Conservation (phyloP, 2,888 invertebrate genomes). For the Rotaria socialis region DNA sequence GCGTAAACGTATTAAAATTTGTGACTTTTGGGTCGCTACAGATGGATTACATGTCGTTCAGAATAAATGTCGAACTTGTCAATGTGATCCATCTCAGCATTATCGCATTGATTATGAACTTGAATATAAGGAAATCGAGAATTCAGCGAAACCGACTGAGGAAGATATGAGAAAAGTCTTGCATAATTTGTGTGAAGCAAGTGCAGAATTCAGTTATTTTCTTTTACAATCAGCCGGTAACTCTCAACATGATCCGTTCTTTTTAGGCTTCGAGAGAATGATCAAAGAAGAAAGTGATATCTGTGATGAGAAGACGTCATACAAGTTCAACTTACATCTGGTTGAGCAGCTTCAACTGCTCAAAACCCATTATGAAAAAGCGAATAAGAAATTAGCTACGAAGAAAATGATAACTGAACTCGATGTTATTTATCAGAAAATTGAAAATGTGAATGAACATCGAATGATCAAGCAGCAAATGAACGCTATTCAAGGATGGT, state of each 20-base stretch:
- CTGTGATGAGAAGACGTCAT: background rate
- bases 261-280: background rate
- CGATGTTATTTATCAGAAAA: background rate
- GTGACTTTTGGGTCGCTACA: background rate
- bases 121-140: background rate
- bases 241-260: background rate
- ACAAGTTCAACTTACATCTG: too few relatives aligned
- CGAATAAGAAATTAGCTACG: too few relatives aligned
- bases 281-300: background rate
- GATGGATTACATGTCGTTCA: background rate
- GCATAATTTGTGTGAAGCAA: background rate
- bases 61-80: background rate
- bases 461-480: background rate
- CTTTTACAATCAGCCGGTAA: background rate
- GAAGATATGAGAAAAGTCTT: too few relatives aligned
- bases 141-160: too few relatives aligned
- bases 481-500: background rate
- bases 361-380: too few relatives aligned
- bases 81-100: background rate
- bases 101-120: background rate
- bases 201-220: background rate
- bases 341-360: too few relatives aligned
- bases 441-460: background rate
- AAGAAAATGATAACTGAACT: too few relatives aligned
- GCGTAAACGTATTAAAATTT: background rate